Percentiles rank a stretch among this genome's conserved stretches.
phyloP scores from a whole-genome alignment of 35 echinoderm and acorn worm genomes.

The Anneissia japonica region DNA sequence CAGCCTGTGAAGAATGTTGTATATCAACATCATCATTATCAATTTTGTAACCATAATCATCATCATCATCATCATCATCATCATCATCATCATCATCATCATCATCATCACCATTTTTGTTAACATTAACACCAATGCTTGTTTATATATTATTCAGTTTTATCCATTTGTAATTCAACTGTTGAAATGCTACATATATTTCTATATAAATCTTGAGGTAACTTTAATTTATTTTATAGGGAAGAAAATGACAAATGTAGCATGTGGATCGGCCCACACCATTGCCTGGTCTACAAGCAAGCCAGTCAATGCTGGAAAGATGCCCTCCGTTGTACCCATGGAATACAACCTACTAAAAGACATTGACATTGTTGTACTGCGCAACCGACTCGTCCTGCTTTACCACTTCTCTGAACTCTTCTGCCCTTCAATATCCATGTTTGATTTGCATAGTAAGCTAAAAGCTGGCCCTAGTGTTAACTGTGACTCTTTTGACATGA shows the following conservation, averaged over 20 bases:
- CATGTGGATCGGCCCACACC: conserved; percentile 95
- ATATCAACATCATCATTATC: too few relatives aligned
- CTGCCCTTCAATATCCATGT: conserved; percentile 98
- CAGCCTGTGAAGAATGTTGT: too few relatives aligned
- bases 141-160: too few relatives aligned
- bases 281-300: conserved; percentile 99
- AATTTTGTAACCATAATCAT: too few relatives aligned
- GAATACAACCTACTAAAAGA: conserved; percentile 97
- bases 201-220: too few relatives aligned
- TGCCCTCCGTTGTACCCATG: conserved; percentile 80
- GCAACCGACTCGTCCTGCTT: conserved; percentile 79
- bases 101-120: too few relatives aligned
- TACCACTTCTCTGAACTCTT: conserved; percentile 97
- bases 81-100: too few relatives aligned
- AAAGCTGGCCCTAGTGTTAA: conserved; percentile 40
- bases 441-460: conserved; percentile 71
- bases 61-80: too few relatives aligned
- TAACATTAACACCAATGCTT: too few relatives aligned
- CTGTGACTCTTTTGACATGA: not conserved
- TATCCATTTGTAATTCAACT: too few relatives aligned
- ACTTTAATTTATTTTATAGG: conserved; percentile 34
- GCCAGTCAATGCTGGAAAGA: conserved; percentile 83
- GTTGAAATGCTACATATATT: too few relatives aligned
- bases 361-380: conserved; percentile 70
- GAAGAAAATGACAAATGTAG: conserved; percentile 97